Evolutionary conservation across 2,113 vertebrate species (phyloP).

Genomic region (Sterrhoptilus dennistouni): DNA sequence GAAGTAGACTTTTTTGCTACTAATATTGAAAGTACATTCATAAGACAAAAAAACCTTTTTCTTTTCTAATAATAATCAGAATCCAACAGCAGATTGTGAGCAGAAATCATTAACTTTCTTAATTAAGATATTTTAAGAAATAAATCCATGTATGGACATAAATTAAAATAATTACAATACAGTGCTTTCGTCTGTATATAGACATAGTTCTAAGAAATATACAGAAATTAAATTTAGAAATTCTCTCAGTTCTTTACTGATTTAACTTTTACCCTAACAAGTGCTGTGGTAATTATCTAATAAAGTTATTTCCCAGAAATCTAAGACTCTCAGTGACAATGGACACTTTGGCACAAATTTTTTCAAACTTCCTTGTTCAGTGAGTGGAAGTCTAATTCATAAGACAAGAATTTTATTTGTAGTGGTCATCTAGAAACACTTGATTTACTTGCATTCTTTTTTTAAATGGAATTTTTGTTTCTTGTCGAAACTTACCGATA

Average conservation of each 20-base stretch:
- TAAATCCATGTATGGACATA: background rate
- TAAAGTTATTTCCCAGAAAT: background rate
- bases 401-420: background rate
- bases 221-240: background rate
- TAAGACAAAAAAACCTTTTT: background rate
- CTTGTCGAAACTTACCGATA: background rate
- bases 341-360: background rate
- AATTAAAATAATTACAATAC: background rate
- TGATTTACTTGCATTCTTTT: background rate
- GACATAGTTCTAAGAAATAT: background rate
- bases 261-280: background rate
- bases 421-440: background rate
- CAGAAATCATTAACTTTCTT: background rate
- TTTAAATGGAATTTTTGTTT: background rate
- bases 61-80: background rate
- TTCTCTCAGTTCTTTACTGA: background rate
- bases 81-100: background rate
- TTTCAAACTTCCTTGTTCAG: background rate
- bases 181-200: background rate
- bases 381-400: background rate
- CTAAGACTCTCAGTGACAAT: background rate
- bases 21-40: background rate
- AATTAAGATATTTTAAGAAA: background rate
- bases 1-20: background rate
- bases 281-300: background rate